Base-by-base conservation (phyloP, 2,888 invertebrate genomes). In the Heliothis peltigera region DNA sequence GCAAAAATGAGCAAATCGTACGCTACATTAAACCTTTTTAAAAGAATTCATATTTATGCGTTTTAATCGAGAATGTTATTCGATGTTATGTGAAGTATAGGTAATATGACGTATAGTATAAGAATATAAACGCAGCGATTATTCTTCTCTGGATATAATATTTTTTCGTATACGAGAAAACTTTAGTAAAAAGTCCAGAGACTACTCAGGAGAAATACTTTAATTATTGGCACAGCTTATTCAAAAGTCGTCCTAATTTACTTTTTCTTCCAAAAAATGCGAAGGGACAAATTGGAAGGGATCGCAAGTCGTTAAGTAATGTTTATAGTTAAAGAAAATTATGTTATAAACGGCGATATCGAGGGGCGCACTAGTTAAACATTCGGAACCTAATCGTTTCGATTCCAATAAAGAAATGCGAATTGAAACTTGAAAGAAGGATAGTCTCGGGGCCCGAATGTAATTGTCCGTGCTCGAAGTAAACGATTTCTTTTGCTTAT, bases 401-500 rank as follows among this genome's bases (percentile, higher is more conserved):
- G 81, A 85, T 86, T 87, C 86, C 87, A 89, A 91, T 90, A 89
- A 89, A 88, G 87, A 89, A 90, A 89, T 88, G 84, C 79, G 87
- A 90, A 89, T 89, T 89, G 89, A 90, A 91, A 90, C 89, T 89
- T 89, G 89, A 89, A 91, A 90, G 90, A 89, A 89, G 87, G 86
- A 89, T 89, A 88, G 87, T 87, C 85, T 84, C 81, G 75, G 80
- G 80, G 82, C 82, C 87, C 84, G 83, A 89, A 89, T 85, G 91
- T 91, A 91, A 92, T 91, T 90, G 91, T 89, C 89, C 87, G 87
- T 85, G 84, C 86, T 88, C 84, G 82, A 80, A 88, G 85, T 87
- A 88, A 91, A 91, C 89, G 89, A 90, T 90, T 91, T 89, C 89
- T 89, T 91, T 89, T 90, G 90, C 90, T 91, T 87, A 89, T 90